These are phyloP conservation scores for Botia kubotai DNA, from an alignment of 2,797 vertebrate genomes.

Conservation along the genomic window DNA sequence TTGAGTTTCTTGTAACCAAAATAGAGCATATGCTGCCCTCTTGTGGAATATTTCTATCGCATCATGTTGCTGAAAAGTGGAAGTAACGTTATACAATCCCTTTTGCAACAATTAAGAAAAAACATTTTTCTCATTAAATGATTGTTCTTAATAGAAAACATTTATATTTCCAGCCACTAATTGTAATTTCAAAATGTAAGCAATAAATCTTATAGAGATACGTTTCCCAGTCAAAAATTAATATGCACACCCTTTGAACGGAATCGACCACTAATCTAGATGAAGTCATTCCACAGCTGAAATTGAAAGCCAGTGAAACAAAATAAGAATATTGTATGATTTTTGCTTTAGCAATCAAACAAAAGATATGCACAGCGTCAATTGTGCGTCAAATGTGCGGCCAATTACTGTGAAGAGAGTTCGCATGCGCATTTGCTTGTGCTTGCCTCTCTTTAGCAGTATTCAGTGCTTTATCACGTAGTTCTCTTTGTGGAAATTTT, in stretches of 20 bases:
- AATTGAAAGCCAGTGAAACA: too few relatives aligned
- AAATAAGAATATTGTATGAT: too few relatives aligned
- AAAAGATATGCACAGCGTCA: slow-evolving; percentile 41
- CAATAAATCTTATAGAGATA: too few relatives aligned
- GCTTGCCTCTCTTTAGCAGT: slow-evolving; percentile 41
- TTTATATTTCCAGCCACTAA: not conserved
- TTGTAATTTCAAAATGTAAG: not conserved
- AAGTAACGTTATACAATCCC: not conserved
- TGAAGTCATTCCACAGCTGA: too few relatives aligned
- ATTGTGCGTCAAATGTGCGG: slow-evolving; percentile 11
- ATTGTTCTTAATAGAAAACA: too few relatives aligned
- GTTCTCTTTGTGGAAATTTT: slow-evolving; percentile 54
- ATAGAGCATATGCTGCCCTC: slow-evolving; percentile 64
- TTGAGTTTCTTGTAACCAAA: slow-evolving; percentile 23
- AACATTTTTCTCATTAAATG: not conserved
- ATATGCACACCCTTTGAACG: too few relatives aligned
- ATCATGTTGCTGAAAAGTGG: not conserved
- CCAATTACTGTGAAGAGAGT: slow-evolving; percentile 48
- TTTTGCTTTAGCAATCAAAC: too few relatives aligned
- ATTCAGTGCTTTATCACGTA: slow-evolving; percentile 40
- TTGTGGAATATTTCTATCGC: slow-evolving; percentile 53
- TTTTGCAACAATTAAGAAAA: not conserved
- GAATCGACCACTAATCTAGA: too few relatives aligned
- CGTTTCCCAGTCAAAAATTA: too few relatives aligned
- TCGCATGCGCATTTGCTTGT: slow-evolving; percentile 51